Base-by-base conservation (phyloP, 2,888 invertebrate genomes). In the Chymomyza procnemis region DNA sequence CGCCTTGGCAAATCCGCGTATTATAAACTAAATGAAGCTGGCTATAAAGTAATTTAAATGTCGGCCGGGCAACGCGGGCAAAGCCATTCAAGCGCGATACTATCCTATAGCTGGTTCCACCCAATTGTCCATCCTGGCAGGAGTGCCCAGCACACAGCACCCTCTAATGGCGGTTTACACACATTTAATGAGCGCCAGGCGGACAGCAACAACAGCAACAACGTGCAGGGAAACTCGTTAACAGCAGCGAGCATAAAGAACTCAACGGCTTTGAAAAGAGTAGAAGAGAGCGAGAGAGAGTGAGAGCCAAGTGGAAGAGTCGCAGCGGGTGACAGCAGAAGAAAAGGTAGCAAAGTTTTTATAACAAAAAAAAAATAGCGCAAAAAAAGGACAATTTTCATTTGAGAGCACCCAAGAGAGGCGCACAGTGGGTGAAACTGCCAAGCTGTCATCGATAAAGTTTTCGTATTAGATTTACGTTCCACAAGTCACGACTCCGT, bases 21-120 rank as follows among this genome's bases (percentile, higher is more conserved):
- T 79, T 79, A 71, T 74, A 71, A 72, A 76, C 76, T 80, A 82
- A 83, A 74, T 74, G 85, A 78, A 85, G 82, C 73, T 68, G 70
- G 76, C 80, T 73, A 78, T 80, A 78, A 80, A 83, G 85, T 74
- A 83, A 87, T 87, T 87, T 85, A 76, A 76, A 72, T 79, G 77
- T 69, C 76, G 74, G 69, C 69, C 66, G 68, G 59, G 59, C 57
- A 56, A 52, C 57, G 26, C 57, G 26, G 18, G 60, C 56, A 34
- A 47, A 18, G 57, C 57, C 57, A 64, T 64, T 64, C 30, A 64
- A 50, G 64, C 64, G 57, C 21, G 46, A 41, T 26, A 2, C 34
- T 41, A 41, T 2, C 26, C 26, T 26, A 26, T 26, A 26, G 26
- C 6, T 26, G 26, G 4, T 26, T 26, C 26, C 34, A 30, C 41